Evolutionary conservation across 2,797 vertebrate species (phyloP).

Genomic region (Crenuchus spilurus): DNA sequence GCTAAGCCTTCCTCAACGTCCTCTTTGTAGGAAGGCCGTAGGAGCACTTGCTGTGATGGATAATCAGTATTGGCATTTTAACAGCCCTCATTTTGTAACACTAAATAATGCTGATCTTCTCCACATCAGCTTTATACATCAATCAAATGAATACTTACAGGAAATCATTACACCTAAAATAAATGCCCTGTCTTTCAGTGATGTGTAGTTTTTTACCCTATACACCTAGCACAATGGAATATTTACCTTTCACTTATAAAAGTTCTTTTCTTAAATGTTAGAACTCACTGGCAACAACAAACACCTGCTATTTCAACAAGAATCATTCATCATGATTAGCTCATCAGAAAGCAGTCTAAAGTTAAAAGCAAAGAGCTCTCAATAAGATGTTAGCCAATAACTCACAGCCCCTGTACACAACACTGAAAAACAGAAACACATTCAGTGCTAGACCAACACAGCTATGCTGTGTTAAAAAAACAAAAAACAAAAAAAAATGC

Average conservation of each 20-base stretch:
- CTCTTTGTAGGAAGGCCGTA: neutral
- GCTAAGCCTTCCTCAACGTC: neutral
- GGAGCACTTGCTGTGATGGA: conserved; percentile 52
- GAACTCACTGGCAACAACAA: no score
- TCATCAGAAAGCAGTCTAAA: no score
- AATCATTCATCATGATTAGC: no score
- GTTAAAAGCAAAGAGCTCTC: no score
- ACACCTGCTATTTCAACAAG: no score
- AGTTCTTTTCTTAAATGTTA: no score
- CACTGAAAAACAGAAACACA: no score
- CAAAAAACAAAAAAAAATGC: no score
- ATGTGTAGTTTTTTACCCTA: neutral
- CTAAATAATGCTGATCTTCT: conserved; percentile 35
- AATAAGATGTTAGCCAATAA: no score
- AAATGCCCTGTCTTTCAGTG: conserved; percentile 7
- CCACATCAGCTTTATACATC: conserved; percentile 35
- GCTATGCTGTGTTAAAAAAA: no score
- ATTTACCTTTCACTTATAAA: neutral
- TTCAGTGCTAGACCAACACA: no score
- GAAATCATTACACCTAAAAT: conserved; percentile 36
- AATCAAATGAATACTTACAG: conserved; percentile 41
- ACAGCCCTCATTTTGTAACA: conserved; percentile 43
- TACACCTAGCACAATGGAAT: neutral
- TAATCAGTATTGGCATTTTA: conserved; percentile 61
- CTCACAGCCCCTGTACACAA: no score